Conservation (phyloP, 2,888 invertebrate species). For the Spodoptera exigua region DNA sequence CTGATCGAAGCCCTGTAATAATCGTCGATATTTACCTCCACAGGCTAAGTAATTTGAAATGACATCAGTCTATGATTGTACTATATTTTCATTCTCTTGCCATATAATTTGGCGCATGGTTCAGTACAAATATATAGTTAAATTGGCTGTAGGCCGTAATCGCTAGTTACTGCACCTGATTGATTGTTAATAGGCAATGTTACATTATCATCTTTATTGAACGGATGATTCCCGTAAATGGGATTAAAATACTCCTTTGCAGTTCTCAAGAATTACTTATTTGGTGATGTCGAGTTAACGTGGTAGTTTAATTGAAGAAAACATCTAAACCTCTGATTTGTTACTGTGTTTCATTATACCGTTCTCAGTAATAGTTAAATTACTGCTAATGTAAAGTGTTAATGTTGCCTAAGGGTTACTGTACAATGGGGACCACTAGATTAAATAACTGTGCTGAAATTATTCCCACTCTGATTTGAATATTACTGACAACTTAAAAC, state of each 20-base stretch:
- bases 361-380: conserved; percentile 72
- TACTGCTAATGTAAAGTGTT: conserved; percentile 84
- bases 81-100: conserved; percentile 69
- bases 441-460: conserved; percentile 25
- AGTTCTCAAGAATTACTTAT: conserved; percentile 55
- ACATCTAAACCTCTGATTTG: conserved; percentile 61
- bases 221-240: conserved; percentile 57
- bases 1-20: conserved; percentile 70
- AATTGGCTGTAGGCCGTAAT: conserved; percentile 67
- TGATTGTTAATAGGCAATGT: conserved; percentile 78
- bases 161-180: conserved; percentile 67
- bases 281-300: conserved; percentile 38
- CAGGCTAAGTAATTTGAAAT: conserved; percentile 72
- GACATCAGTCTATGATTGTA: conserved; percentile 73
- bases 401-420: conserved; percentile 72
- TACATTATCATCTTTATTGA: conserved; percentile 66
- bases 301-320: conserved; percentile 54
- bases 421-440: conserved; percentile 41
- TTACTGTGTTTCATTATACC: conserved; percentile 66
- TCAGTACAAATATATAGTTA: conserved; percentile 62
- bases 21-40: conserved; percentile 72
- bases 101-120: conserved; percentile 65
- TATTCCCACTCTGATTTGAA: conserved; percentile 26
- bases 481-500: conserved; percentile 9
- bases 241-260: conserved; percentile 54